These are phyloP conservation scores for Oeneis ivallda DNA, from an alignment of 2,888 invertebrate species.

Conservation along the genomic window DNA sequence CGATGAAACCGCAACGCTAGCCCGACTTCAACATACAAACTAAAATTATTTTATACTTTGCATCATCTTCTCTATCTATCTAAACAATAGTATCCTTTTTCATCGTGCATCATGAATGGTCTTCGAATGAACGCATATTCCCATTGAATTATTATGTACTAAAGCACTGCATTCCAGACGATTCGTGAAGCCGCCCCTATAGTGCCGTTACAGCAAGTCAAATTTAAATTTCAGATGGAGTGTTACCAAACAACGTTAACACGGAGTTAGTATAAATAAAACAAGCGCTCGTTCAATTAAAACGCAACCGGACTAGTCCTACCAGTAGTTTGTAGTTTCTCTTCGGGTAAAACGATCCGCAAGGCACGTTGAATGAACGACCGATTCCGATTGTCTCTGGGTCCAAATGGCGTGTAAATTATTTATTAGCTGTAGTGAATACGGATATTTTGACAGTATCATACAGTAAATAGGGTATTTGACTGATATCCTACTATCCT, in stretches of 20 bases:
- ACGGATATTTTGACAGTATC: not conserved
- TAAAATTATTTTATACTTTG: too few species aligned
- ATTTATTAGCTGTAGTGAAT: conserved; percentile 1
- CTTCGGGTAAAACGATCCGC: conserved; percentile 21
- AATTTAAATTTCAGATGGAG: conserved; percentile 22
- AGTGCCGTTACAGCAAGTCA: conserved; percentile 16
- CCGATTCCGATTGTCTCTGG: conserved; percentile 14
- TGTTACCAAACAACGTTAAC: conserved; percentile 19
- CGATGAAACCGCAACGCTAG: too few species aligned
- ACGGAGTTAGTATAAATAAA: conserved; percentile 34
- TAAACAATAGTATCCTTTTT: not conserved
- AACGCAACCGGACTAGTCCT: conserved; percentile 25
- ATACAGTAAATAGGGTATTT: not conserved
- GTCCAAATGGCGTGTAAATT: conserved; percentile 7
- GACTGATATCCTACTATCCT: too few species aligned
- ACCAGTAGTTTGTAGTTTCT: conserved; percentile 14
- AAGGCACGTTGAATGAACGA: conserved; percentile 12
- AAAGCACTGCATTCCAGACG: too few species aligned
- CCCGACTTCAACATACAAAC: too few species aligned
- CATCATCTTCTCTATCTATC: too few species aligned
- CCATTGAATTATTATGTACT: too few species aligned
- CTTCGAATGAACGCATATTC: not conserved
- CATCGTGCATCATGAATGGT: conserved; percentile 1
- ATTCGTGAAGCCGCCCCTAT: not conserved
- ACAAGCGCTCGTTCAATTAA: conserved; percentile 37